Base-by-base conservation (phyloP, 2,888 invertebrate species). In the Crepidodera aurea region DNA sequence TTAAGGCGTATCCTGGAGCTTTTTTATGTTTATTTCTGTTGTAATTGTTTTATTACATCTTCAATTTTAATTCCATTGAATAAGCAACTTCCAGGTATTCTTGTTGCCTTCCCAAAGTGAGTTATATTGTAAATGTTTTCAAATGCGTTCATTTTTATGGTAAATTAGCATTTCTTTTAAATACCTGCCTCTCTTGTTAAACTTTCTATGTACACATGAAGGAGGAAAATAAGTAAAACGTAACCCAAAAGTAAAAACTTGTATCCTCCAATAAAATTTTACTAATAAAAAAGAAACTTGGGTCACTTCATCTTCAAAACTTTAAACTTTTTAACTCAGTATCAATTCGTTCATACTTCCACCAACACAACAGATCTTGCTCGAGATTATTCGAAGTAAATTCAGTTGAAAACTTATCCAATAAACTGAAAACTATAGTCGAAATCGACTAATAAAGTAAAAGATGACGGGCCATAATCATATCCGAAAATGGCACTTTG, bases 401-500 rank as follows among this genome's bases (percentile, higher is more conserved):
- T 51, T 51, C 37, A 10, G 18, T 19, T 51, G 51, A 34, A 37
- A 51, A 51, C 34, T 51, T 51, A 34, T 51, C 51, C 51, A 51
- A 51, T 51, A 51, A 51, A 51, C 10, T 32, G 51, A 22, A 32
- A 34, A 34, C 51, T 32, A 32, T 34, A 51, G 63, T 68, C 50
- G 66, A 70, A 63, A 70, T 65, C 67, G 66, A 71, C 69, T 70
- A 69, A 71, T 72, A 70, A 73, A 73, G 67, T 71, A 65, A 59
- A 66, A 67, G 66, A 71, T 70, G 72, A 69, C 68, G 67, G 69
- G 69, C 71, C 69, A 72, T 73, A 72, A 71, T 73, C 70, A 71
- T 72, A 72, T 70, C 64, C 62, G 51, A 50, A 54, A 66, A 68
- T 65, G 67, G 71, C 66, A 68, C 60, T 71, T 68, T 59, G 60